These are phyloP conservation scores for Passer montanus DNA, from an alignment of 2,113 vertebrate species.

Conservation along the genomic window DNA sequence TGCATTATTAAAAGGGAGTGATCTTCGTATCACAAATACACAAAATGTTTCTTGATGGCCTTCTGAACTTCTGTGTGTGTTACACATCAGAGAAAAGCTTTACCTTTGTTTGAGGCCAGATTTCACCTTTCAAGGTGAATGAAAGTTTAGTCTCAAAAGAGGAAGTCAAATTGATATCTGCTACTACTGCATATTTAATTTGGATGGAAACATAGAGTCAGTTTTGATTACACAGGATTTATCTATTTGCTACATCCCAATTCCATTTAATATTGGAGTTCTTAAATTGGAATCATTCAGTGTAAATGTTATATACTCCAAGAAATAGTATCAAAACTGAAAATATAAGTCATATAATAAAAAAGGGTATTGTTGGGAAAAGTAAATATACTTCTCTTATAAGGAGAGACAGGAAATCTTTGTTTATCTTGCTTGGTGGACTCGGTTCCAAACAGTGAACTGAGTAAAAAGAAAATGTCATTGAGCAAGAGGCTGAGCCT, in stretches of 20 bases:
- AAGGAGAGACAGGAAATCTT: neutral
- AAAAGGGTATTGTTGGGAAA: neutral
- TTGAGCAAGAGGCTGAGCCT: neutral
- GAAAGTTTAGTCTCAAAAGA: neutral
- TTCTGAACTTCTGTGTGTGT: neutral
- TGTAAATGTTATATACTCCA: neutral
- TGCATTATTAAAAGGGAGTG: neutral
- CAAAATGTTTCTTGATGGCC: neutral
- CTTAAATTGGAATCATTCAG: neutral
- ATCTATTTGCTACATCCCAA: neutral
- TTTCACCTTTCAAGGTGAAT: neutral
- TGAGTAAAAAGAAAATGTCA: neutral
- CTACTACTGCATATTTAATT: neutral
- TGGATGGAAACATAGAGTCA: neutral
- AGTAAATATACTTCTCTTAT: neutral
- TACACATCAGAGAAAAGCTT: neutral
- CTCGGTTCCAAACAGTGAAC: neutral
- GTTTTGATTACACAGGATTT: slow-evolving; percentile 10
- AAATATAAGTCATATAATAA: neutral
- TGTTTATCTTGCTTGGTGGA: neutral
- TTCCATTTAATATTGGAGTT: slow-evolving; percentile 1
- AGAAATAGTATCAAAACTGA: neutral
- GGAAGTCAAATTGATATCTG: neutral
- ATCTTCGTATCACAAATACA: neutral
- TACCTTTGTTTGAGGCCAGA: neutral